Evolutionary conservation across 2,113 vertebrate species (phyloP).

Genomic region (Micronycteris hirsuta): DNA sequence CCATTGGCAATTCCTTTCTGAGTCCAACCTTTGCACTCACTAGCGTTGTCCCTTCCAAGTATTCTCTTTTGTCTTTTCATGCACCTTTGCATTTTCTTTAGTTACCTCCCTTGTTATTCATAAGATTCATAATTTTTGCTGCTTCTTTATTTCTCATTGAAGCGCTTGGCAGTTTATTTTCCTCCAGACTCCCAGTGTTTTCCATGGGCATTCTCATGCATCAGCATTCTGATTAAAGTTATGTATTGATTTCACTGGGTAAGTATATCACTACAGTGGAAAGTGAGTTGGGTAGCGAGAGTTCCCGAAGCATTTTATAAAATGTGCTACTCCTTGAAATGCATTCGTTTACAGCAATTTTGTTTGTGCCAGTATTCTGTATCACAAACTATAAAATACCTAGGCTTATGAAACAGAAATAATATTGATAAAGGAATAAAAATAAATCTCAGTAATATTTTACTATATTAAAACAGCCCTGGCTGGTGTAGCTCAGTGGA

Average conservation of each 20-base stretch:
- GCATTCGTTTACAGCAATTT: neutral
- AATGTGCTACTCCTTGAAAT: slow-evolving; percentile 45
- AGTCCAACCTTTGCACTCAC: neutral
- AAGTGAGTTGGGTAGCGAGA: neutral
- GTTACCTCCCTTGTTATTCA: slow-evolving; percentile 37
- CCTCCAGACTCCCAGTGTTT: slow-evolving; percentile 8
- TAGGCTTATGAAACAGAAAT: neutral
- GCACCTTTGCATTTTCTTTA: neutral
- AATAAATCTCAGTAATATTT: neutral
- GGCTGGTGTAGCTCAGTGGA: too few relatives aligned
- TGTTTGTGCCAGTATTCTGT: neutral
- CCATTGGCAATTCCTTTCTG: neutral
- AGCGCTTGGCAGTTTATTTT: slow-evolving; percentile 12
- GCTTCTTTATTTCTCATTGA: slow-evolving; percentile 6
- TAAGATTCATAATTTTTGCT: neutral
- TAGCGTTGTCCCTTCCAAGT: neutral
- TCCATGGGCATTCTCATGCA: neutral
- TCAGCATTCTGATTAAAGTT: slow-evolving; percentile 63
- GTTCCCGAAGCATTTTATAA: slow-evolving; percentile 28
- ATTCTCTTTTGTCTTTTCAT: slow-evolving; percentile 13
- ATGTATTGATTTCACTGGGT: slow-evolving; percentile 61
- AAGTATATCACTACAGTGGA: slow-evolving; percentile 18
- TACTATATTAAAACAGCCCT: neutral
- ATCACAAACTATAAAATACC: neutral
- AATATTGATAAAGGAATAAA: neutral